Evolutionary conservation across 2,888 invertebrate genomes (phyloP).

Genomic region (Eurytoma californica): DNA sequence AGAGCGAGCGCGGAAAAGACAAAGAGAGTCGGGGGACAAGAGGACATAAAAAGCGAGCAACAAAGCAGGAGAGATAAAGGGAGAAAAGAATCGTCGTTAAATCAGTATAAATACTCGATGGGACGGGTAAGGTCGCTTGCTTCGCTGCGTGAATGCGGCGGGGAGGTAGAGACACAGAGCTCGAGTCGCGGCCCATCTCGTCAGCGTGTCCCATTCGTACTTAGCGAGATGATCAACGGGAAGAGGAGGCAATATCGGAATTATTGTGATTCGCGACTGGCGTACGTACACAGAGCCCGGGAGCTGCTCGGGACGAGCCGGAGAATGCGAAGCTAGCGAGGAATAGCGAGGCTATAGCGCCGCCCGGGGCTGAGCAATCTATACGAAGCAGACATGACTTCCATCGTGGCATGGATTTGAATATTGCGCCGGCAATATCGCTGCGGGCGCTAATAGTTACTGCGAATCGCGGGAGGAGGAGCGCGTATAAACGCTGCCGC

Average conservation of each 20-base stretch:
- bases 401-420: slow-evolving; percentile 72
- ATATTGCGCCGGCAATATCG: slow-evolving; percentile 73
- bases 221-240: slow-evolving; percentile 72
- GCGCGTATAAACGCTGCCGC: slow-evolving; percentile 39
- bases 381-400: slow-evolving; percentile 71
- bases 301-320: background rate
- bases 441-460: slow-evolving; percentile 72
- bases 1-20: slow-evolving; percentile 18
- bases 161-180: background rate
- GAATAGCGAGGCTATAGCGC: slow-evolving; percentile 57
- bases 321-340: slow-evolving; percentile 56
- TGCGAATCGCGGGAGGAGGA: slow-evolving; percentile 55
- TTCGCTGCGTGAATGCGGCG: slow-evolving; percentile 6
- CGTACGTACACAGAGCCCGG: slow-evolving; percentile 10
- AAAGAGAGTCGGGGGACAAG: background rate
- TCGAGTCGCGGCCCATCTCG: slow-evolving; percentile 58
- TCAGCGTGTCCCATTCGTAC: slow-evolving; percentile 64
- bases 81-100: slow-evolving; percentile 54
- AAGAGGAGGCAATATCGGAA: slow-evolving; percentile 73
- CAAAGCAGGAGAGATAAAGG: slow-evolving; percentile 43
- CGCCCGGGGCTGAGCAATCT: slow-evolving; percentile 72
- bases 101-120: slow-evolving; percentile 54
- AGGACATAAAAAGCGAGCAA: slow-evolving; percentile 30
- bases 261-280: slow-evolving; percentile 71
- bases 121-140: slow-evolving; percentile 36